A percentile compares a stretch with the other conserved stretches of the same genome.
Conservation (phyloP, 2,113 vertebrate species). For the Catharus fuscescens region DNA sequence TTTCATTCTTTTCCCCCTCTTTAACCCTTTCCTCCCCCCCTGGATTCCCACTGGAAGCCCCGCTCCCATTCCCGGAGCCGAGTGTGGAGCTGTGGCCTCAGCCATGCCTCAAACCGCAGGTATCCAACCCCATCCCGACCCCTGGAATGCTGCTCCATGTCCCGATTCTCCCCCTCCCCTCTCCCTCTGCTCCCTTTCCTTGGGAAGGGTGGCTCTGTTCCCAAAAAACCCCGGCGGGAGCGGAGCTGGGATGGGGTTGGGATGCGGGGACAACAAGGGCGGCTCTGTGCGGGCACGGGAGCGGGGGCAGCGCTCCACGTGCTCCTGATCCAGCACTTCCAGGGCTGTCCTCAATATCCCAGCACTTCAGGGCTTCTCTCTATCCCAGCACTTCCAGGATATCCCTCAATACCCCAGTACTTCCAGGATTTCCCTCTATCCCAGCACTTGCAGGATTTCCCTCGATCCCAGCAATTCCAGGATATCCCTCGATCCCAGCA, state of each 20-base stretch:
- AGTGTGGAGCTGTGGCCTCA: background rate
- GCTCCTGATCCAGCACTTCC: background rate
- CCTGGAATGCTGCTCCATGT: background rate
- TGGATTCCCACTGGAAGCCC: background rate
- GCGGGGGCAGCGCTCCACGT: background rate
- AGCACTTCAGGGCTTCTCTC: too few species aligned
- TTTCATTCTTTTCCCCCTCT: too few species aligned
- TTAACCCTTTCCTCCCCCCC: background rate
- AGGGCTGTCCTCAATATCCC: too few species aligned
- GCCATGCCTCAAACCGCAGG: constrained; percentile 25
- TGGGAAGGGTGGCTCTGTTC: background rate
- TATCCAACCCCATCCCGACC: constrained; percentile 32
- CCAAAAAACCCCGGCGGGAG: background rate
- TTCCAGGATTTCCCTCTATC: too few species aligned
- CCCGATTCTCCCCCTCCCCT: background rate
- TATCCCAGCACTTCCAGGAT: background rate
- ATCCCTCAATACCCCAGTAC: too few species aligned
- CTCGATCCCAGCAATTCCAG: too few species aligned
- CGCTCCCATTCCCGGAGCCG: background rate
- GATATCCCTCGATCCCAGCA: too few species aligned
- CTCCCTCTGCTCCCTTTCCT: background rate
- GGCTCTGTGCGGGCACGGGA: background rate
- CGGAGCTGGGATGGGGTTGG: background rate
- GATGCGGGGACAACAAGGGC: constrained; percentile 28
- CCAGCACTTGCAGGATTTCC: too few species aligned